Percentiles rank a stretch among this genome's conserved stretches.
phyloP scores from a whole-genome alignment of 2,888 invertebrate species.

The Pinctada fucata region DNA sequence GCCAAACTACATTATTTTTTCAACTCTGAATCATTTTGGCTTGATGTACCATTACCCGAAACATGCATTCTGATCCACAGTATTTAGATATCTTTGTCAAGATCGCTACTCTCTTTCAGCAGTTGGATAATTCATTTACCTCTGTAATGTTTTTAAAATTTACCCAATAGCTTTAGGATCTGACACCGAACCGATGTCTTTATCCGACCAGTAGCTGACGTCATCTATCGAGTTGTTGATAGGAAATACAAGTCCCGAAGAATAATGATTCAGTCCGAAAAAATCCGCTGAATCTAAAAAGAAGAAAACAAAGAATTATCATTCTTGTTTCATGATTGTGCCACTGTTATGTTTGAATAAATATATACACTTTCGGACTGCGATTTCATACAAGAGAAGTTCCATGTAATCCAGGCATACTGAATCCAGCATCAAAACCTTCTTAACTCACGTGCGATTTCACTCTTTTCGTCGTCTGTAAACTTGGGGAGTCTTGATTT shows the following conservation, averaged over 20 bases:
- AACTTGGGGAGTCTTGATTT: constrained; percentile 62
- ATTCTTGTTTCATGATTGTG: neutral
- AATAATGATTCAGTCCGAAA: constrained; percentile 87
- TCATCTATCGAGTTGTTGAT: constrained; percentile 23
- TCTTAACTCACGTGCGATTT: constrained; percentile 58
- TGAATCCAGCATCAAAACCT: no score
- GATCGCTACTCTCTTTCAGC: no score
- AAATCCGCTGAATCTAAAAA: constrained; percentile 82
- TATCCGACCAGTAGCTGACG: constrained; percentile 57
- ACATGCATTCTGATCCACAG: no score
- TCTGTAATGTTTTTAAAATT: neutral
- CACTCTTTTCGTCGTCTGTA: constrained; percentile 62
- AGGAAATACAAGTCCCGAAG: constrained; percentile 66
- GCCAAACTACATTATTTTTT: no score
- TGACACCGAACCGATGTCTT: constrained; percentile 46
- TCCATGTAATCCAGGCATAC: no score
- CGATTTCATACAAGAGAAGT: no score
- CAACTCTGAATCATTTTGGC: no score
- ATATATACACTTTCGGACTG: no score
- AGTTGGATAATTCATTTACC: no score
- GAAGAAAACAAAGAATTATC: neutral
- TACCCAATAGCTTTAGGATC: constrained; percentile 53
- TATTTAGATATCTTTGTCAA: no score
- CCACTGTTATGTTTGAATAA: no score
- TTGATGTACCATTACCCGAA: no score